Evolutionary conservation across 1,140 invertebrate genomes (phyloP), one percentile per base, ranked within the genome.

Genomic region (Glomeris maerens): DNA sequence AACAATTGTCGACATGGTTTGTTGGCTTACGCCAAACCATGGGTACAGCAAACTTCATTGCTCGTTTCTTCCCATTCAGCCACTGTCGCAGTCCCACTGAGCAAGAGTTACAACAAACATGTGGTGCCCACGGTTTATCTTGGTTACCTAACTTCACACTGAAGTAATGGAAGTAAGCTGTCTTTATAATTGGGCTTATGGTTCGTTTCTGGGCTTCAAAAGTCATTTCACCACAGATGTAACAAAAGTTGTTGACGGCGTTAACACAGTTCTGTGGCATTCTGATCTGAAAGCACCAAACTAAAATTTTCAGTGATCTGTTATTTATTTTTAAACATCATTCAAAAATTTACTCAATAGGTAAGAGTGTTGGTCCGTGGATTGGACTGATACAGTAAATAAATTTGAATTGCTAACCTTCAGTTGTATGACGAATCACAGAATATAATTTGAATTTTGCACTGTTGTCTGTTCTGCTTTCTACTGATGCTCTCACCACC

Each of bases 81-180:
- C 49, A 60, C 25, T 50, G 23, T 25, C 51, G 44, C 28, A 56
- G 52, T 42, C 49, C 25, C 36, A 59, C 53, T 28, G 48, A 45
- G 39, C 52, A 59, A 26, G 27, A 31, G 23, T 57, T 54, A 49
- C 59, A 60, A 31, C 57, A 49, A 36, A 52, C 53, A 47, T 58
- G 28, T 39, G 53, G 54, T 22, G 49, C 50, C 52, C 53, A 59
- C 47, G 52, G 29, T 47, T 61, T 60, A 52, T 57, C 55, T 52
- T 55, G 45, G 56, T 55, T 53, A 27, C 53, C 53, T 27, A 57
- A 46, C 40, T 55, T 57, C 25, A 52, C 45, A 27, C 50, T 29
- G 28, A 57, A 55, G 42, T 57, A 57, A 20, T 44, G 45, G 17
- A 45, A 36, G 47, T 52, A 57, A 13, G 29, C 49, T n/a, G 44